A percentile compares a stretch with the other conserved stretches of the same genome.
Conservation (phyloP, 2,113 vertebrate genomes). For the Thunnus thynnus region DNA sequence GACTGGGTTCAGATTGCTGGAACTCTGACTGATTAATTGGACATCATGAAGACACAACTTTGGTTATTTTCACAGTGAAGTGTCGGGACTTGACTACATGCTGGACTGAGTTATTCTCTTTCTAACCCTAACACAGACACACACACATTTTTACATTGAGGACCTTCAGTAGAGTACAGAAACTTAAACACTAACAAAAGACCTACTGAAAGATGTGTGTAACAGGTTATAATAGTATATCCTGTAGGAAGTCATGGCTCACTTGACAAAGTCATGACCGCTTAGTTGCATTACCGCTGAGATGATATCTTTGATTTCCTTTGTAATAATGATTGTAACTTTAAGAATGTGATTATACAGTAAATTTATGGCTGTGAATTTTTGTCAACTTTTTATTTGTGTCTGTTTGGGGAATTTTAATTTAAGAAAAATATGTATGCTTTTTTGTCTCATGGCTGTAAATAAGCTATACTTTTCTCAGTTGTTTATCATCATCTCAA, state of each 20-base stretch:
- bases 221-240: constrained; percentile 23
- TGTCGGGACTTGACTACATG: no score
- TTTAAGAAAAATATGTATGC: constrained; percentile 24
- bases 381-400: constrained; percentile 20
- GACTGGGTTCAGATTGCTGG: neutral
- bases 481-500: constrained; percentile 26
- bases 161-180: constrained; percentile 6
- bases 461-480: constrained; percentile 53
- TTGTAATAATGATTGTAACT: constrained; percentile 17
- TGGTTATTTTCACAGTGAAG: no score
- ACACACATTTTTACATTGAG: no score
- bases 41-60: neutral
- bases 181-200: constrained; percentile 68
- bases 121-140: no score
- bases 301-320: constrained; percentile 20
- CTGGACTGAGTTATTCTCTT: no score
- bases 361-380: constrained; percentile 17
- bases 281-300: constrained; percentile 3
- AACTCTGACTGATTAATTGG: neutral
- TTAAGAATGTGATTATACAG: constrained; percentile 7
- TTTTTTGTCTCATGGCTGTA: constrained; percentile 55
- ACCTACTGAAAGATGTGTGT: constrained; percentile 16
- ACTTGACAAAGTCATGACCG: neutral
- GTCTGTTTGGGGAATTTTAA: constrained; percentile 25
- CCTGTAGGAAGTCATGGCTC: constrained; percentile 10